Percentiles rank a stretch among this genome's conserved stretches.
Conservation (phyloP, 2,797 vertebrate genomes). For the Falco naumanni region DNA sequence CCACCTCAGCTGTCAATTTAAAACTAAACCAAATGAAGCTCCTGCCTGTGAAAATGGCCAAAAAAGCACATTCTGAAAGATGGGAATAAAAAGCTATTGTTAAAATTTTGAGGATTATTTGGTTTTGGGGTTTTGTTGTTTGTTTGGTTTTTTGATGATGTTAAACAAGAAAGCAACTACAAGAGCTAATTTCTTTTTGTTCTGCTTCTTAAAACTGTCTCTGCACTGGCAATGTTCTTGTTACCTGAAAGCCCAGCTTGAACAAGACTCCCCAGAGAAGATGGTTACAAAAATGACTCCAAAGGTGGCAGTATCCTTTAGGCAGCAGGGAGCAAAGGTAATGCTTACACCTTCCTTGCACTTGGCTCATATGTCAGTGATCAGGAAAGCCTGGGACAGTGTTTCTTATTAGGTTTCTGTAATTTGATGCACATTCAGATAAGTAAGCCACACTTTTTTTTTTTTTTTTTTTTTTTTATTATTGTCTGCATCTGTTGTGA, state of each 20-base stretch:
- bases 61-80: background rate
- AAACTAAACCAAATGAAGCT: background rate
- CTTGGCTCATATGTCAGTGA: background rate
- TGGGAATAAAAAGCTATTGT: background rate
- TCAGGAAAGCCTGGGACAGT: constrained; percentile 50
- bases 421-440: constrained; percentile 42
- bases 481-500: background rate
- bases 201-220: background rate
- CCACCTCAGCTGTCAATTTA: background rate
- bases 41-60: background rate
- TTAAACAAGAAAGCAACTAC: background rate
- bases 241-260: background rate
- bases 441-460: background rate
- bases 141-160: background rate
- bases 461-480: too few species aligned
- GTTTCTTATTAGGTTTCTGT: constrained; percentile 66
- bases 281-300: constrained; percentile 6
- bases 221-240: background rate
- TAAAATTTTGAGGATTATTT: background rate
- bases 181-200: background rate
- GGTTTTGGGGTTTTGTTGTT: background rate
- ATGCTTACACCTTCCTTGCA: constrained; percentile 33
- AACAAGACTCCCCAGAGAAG: background rate
- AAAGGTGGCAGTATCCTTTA: constrained; percentile 41
- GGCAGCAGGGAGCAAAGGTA: constrained; percentile 6